A percentile compares a stretch with the other conserved stretches of the same genome.
Evolutionary conservation across 2,797 vertebrate genomes (phyloP).

Genomic region (Numenius phaeopus): DNA sequence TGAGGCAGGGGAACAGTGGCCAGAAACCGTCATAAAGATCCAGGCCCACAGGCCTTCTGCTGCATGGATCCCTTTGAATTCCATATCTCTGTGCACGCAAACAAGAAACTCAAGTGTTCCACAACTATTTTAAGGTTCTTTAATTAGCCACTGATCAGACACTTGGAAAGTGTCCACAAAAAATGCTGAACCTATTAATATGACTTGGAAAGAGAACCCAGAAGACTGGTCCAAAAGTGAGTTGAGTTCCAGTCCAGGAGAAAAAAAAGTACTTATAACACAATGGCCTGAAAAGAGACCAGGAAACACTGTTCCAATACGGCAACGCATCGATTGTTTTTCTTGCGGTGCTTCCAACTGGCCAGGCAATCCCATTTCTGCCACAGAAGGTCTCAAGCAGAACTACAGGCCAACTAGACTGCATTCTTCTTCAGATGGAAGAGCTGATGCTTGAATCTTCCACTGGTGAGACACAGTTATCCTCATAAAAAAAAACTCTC

Average conservation of each 20-base stretch:
- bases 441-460: neutral
- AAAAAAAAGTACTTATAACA: neutral
- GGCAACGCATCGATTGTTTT: accelerated
- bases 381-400: neutral
- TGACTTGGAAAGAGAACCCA: neutral
- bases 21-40: neutral
- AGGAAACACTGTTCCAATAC: neutral
- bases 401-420: neutral
- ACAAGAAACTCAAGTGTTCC: neutral
- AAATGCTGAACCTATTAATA: neutral
- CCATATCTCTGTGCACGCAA: neutral
- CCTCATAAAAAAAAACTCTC: neutral
- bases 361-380: accelerated
- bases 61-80: neutral
- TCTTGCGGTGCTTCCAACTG: neutral
- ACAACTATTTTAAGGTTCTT: slow-evolving; percentile 6
- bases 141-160: neutral
- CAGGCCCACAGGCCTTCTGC: neutral
- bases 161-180: neutral
- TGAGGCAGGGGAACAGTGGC: neutral
- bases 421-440: neutral
- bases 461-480: neutral
- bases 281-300: neutral
- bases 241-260: neutral
- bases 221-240: neutral